Evolutionary conservation across 2,888 invertebrate genomes (phyloP), one percentile per base, ranked within the genome.

Genomic region (Drosophila anomelani): DNA sequence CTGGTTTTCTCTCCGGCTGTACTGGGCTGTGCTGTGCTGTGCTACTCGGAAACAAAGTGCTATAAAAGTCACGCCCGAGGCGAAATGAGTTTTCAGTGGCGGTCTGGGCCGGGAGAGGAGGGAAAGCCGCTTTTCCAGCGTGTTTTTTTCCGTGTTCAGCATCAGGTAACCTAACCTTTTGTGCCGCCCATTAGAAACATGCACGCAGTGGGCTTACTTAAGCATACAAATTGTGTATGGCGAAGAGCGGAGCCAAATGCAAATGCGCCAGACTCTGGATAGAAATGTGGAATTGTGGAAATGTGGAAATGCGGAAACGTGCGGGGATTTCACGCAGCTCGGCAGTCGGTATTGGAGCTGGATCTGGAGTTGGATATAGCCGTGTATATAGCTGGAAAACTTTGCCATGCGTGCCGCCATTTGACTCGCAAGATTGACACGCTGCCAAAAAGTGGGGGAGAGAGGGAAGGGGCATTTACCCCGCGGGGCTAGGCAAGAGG

Each of bases 171-270:
- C 66, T 84, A 85, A 85, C 84, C 84, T 84, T 85, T 85, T 86
- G 84, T 81, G 87, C 78, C 80, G 87, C 84, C 84, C 87, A 85
- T 85, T 85, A 85, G 84, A 86, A 85, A 86, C 84, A 85, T 84
- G 87, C 84, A 85, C 84, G 86, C 84, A 79, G 85, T 59, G 83
- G 85, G 84, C 84, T 85, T 85, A 86, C 84, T 85, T 85, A 84
- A 84, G 87, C 80, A 84, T 84, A 72, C 77, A 77, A 83, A 83
- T 76, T 61, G 60, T 60, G 73, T 70, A 49, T 47, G 54, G 75
- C 79, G 75, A 75, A 72, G 77, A 81, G 43, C 51, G 49, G 75
- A 79, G 79, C 83, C 83, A 85, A 78, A 80, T 84, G 84, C 78
- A 79, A 79, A 76, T 83, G 83, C 79, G 81, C 64, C 64, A 66